These are phyloP conservation scores for Heterocephalus glaber DNA, from an alignment of 2,113 vertebrate genomes.

Conservation along the genomic window DNA sequence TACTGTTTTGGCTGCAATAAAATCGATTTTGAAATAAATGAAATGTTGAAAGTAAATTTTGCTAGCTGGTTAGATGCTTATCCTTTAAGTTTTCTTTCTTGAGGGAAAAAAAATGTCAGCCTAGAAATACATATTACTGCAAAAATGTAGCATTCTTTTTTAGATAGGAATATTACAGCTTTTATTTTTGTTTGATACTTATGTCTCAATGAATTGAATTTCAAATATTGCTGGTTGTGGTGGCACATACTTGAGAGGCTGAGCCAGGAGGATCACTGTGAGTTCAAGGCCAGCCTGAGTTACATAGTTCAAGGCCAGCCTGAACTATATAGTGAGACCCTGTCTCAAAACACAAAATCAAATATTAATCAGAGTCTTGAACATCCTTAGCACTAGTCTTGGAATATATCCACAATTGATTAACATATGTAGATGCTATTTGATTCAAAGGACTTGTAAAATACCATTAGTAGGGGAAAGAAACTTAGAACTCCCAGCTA, in stretches of 20 bases:
- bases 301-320: neutral
- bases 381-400: constrained; percentile 68
- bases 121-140: constrained; percentile 72
- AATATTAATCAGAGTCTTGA: constrained; percentile 74
- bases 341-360: neutral
- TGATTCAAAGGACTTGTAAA: constrained; percentile 79
- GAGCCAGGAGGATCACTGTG: neutral
- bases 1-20: constrained; percentile 96
- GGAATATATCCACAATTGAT: constrained; percentile 63
- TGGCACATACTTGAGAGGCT: neutral
- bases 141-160: constrained; percentile 74
- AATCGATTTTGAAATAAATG: constrained; percentile 82
- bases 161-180: constrained; percentile 52
- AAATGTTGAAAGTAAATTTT: constrained; percentile 83
- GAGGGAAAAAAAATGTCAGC: constrained; percentile 69
- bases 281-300: neutral
- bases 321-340: neutral
- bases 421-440: constrained; percentile 78
- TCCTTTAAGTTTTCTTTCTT: constrained; percentile 70
- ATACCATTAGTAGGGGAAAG: constrained; percentile 27
- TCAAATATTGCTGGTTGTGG: neutral
- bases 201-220: constrained; percentile 57
- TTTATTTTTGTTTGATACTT: constrained; percentile 72
- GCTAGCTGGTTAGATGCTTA: constrained; percentile 76
- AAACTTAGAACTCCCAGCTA: constrained; percentile 49